These are phyloP conservation scores for Hapalemur alaotrensis DNA, from an alignment of 2,797 vertebrate species.

Conservation along the genomic window DNA sequence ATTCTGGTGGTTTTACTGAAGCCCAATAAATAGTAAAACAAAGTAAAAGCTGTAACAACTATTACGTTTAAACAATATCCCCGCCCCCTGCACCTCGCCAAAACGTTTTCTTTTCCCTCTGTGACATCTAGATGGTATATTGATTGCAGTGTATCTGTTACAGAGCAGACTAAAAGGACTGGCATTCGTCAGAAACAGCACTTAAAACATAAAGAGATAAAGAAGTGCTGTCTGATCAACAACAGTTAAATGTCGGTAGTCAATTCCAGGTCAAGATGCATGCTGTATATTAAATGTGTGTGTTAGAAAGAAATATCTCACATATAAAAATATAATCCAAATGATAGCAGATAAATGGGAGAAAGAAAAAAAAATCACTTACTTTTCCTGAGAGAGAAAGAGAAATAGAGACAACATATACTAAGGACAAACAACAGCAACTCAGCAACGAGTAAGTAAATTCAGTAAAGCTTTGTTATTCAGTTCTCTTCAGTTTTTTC, in stretches of 20 bases:
- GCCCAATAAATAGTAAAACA: constrained; percentile 36
- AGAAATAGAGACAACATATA: not conserved
- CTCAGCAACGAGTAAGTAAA: not conserved
- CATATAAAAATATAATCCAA: constrained; percentile 50
- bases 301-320: constrained; percentile 49
- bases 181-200: constrained; percentile 76
- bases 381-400: not conserved
- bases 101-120: constrained; percentile 20
- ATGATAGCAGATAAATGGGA: constrained; percentile 14
- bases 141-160: constrained; percentile 63
- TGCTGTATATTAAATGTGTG: constrained; percentile 61
- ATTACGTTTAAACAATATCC: constrained; percentile 42
- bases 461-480: not conserved
- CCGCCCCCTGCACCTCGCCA: not conserved
- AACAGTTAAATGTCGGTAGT: constrained; percentile 72
- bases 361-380: not conserved
- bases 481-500: not conserved
- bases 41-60: not conserved
- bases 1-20: constrained; percentile 49
- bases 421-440: not conserved
- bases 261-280: constrained; percentile 69
- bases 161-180: constrained; percentile 64
- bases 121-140: constrained; percentile 65
- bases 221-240: constrained; percentile 76
- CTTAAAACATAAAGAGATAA: constrained; percentile 76